Conservation (phyloP, 2,888 invertebrate species). For the Lithosia quadra region DNA sequence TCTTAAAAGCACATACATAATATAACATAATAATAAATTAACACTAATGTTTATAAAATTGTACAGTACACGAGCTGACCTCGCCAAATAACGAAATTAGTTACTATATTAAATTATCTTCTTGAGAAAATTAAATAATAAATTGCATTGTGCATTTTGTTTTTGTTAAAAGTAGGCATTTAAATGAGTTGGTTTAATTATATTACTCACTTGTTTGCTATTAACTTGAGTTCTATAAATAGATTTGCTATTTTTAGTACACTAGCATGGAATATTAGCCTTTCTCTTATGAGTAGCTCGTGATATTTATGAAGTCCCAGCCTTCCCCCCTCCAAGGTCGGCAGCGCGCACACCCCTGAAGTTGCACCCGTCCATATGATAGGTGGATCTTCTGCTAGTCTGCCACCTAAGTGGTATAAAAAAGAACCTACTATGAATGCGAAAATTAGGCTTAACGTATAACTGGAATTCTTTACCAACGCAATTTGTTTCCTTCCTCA, state of each 20-base stretch:
- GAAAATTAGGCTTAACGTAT: too few species aligned
- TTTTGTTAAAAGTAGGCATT: background rate
- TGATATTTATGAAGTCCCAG: too few species aligned
- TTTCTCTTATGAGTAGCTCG: too few species aligned
- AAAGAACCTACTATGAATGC: too few species aligned
- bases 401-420: too few species aligned
- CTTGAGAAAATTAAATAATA: constrained; percentile 19
- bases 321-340: too few species aligned
- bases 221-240: background rate
- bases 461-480: too few species aligned
- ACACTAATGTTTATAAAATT: constrained; percentile 14
- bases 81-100: constrained; percentile 24
- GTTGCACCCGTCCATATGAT: too few species aligned
- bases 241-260: background rate
- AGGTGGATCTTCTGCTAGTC: too few species aligned
- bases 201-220: background rate
- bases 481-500: too few species aligned
- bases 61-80: constrained; percentile 25
- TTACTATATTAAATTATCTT: constrained; percentile 21
- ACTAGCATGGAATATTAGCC: too few species aligned
- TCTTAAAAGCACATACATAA: background rate
- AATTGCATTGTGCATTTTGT: constrained; percentile 1
- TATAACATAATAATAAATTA: background rate
- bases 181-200: background rate
- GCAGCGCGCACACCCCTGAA: too few species aligned